Evolutionary conservation across 2,888 invertebrate genomes (phyloP), one percentile per base, ranked within the genome.

Genomic region (Crossocerus cetratus): DNA sequence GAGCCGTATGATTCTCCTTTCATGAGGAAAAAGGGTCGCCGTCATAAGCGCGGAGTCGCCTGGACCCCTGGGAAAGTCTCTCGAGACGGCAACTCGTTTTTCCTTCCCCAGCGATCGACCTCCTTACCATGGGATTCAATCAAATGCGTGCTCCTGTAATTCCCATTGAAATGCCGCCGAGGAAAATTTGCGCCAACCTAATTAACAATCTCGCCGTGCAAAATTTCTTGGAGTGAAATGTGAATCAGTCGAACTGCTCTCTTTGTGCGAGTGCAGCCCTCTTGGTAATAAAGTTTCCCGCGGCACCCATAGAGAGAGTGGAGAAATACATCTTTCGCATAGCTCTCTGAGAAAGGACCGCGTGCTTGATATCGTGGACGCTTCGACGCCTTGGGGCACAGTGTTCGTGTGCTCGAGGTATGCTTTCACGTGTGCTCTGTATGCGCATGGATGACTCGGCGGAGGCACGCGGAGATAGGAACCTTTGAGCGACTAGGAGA

Each of bases 1-100:
- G 13, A 45, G 49, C 76, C 72, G 61, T 76, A 63, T 68, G 75
- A 76, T 68, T 62, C 55, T 22, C 44, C 53, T 44, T 45, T 68
- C 55, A 61, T 60, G 70, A 16, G 66, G 65, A 49, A 70, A 68
- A 18, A 45, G 57, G 44, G 58, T 60, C 63, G 43, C 54, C 3
- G 58, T 43, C 60, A 61, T 73, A 70, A 76, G n/a, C 65, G 18
- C 56, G n/a, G 2, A 20, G 14, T 54, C 16, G 54, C 49, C n/a
- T 11, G 20, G n/a, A 18, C 57, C 23, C 49, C 18, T 20, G 61
- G 20, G 18, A 68, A 23, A 23, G 1, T 53, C 18, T 14, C 49
- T 53, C 14, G 22, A 43, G 32, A 43, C 57, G 45, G 43, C 53
- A 60, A 21, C 56, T 49, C 23, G 45, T 49, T 49, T 11, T 3